phyloP scores from a whole-genome alignment of 1,140 invertebrate genomes.

The Caerostris darwini region DNA sequence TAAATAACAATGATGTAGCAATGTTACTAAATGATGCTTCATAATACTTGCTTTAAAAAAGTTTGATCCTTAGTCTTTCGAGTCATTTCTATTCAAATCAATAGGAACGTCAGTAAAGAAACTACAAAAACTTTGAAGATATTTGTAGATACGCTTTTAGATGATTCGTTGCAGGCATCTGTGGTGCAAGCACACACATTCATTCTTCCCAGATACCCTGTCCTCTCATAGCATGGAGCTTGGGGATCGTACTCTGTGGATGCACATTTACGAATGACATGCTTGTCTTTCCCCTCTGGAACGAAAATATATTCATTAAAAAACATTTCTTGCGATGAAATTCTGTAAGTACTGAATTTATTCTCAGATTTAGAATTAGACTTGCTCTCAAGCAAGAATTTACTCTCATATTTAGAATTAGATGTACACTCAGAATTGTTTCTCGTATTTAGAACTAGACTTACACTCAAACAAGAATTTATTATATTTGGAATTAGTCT shows the following conservation, averaged over 20 bases:
- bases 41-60: background rate
- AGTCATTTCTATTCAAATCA: background rate
- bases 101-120: background rate
- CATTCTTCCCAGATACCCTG: slow-evolving; percentile 28
- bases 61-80: too few relatives aligned
- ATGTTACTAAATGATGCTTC: background rate
- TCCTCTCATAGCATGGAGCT: slow-evolving; percentile 22
- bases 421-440: too few relatives aligned
- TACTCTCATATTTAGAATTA: too few relatives aligned
- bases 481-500: too few relatives aligned
- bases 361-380: too few relatives aligned
- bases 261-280: slow-evolving; percentile 36
- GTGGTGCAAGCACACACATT: background rate
- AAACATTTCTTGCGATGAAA: background rate
- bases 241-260: background rate
- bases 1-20: too few relatives aligned
- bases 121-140: background rate
- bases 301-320: background rate
- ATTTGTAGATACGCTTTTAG: background rate
- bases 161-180: slow-evolving; percentile 17
- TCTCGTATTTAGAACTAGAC: too few relatives aligned
- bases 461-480: too few relatives aligned
- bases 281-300: slow-evolving; percentile 1
- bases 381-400: too few relatives aligned
- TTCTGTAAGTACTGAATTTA: too few relatives aligned